phyloP scores from a whole-genome alignment of 92 coral and sea anemone genomes.

The Parazoanthus swiftii region DNA sequence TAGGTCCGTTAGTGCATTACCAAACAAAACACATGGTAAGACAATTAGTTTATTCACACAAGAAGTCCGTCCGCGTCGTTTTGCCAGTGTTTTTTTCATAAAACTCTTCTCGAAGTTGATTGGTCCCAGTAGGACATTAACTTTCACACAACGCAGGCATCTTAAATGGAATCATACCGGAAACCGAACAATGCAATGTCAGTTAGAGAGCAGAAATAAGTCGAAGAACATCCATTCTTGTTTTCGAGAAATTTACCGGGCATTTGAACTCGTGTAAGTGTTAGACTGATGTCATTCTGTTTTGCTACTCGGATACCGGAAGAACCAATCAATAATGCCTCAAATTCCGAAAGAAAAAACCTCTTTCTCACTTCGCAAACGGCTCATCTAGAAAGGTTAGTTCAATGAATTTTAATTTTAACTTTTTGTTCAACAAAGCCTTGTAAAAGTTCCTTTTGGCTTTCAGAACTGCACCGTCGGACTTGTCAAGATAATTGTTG shows the following conservation, averaged over 20 bases:
- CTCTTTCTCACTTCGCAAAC: not conserved
- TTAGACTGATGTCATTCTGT: not conserved
- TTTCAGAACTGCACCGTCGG: not conserved
- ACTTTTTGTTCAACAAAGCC: not conserved
- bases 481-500: too few species aligned
- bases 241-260: not conserved
- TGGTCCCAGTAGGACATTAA: not conserved
- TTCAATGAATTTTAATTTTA: not conserved
- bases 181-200: not conserved
- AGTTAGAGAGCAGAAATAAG: not conserved
- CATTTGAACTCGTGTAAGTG: not conserved
- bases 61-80: not conserved
- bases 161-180: not conserved
- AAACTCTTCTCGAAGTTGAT: not conserved
- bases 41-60: not conserved
- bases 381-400: not conserved
- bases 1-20: not conserved
- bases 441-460: not conserved
- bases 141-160: not conserved
- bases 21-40: not conserved
- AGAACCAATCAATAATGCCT: not conserved
- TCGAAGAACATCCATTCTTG: not conserved
- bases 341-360: not conserved
- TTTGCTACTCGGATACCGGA: not conserved
- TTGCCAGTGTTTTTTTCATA: too few species aligned